These are phyloP conservation scores for Dichetophora obliterata DNA, from an alignment of 2,888 invertebrate genomes.

Conservation along the genomic window DNA sequence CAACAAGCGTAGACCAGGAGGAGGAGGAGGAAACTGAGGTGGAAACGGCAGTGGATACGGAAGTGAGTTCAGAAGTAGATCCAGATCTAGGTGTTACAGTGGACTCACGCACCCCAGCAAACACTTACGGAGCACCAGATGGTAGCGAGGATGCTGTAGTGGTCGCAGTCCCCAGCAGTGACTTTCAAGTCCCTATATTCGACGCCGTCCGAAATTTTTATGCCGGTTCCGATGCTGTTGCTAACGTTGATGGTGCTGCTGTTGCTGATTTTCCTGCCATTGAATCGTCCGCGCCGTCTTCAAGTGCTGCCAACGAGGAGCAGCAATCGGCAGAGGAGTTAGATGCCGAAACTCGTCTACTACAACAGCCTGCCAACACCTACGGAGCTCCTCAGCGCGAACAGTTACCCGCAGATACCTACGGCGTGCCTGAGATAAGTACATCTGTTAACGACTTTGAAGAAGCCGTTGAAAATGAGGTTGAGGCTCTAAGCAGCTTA, in stretches of 20 bases:
- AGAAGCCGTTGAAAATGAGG: slow-evolving; percentile 49
- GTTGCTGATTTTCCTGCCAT: slow-evolving; percentile 64
- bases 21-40: slow-evolving; percentile 46
- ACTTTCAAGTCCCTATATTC: slow-evolving; percentile 62
- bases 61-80: slow-evolving; percentile 40
- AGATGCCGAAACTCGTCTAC: slow-evolving; percentile 34
- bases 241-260: slow-evolving; percentile 49
- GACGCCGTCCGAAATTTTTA: slow-evolving; percentile 60
- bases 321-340: slow-evolving; percentile 37
- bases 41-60: slow-evolving; percentile 15
- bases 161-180: slow-evolving; percentile 55
- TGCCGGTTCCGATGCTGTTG: slow-evolving; percentile 42
- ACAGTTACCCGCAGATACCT: slow-evolving; percentile 52
- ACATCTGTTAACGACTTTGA: slow-evolving; percentile 31
- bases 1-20: background rate
- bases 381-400: slow-evolving; percentile 56
- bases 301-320: background rate
- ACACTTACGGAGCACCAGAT: slow-evolving; percentile 58
- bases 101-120: slow-evolving; percentile 56
- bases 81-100: background rate
- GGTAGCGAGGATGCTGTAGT: slow-evolving; percentile 40
- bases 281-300: slow-evolving; percentile 48
- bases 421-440: slow-evolving; percentile 56
- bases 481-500: slow-evolving; percentile 57
- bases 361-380: slow-evolving; percentile 50